phyloP scores from a whole-genome alignment of 2,888 invertebrate genomes.

The Platycheirus rosarum region DNA sequence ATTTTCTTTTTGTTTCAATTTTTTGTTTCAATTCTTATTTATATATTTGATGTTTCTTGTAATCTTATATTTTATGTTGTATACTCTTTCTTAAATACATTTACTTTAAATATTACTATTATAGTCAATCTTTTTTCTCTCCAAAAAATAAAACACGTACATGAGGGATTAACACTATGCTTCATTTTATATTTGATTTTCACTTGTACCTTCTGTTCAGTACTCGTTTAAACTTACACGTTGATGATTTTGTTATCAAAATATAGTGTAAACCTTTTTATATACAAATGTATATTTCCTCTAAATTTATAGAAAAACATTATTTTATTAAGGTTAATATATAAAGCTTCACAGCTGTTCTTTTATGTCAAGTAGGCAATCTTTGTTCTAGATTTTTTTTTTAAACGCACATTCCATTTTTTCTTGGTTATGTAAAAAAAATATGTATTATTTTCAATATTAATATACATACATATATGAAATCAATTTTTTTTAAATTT shows the following conservation, averaged over 20 bases:
- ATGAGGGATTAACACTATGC: conserved; percentile 80
- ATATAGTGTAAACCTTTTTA: conserved; percentile 45
- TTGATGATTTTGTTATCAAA: background rate
- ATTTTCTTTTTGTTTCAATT: conserved; percentile 24
- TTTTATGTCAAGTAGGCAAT: too few relatives aligned
- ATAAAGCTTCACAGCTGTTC: too few relatives aligned
- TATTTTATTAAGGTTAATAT: conserved; percentile 46
- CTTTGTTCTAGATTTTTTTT: conserved; percentile 22
- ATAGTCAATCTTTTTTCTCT: conserved; percentile 87
- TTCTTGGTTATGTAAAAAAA: conserved; percentile 18
- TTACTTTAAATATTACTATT: conserved; percentile 77
- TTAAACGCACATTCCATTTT: conserved; percentile 41
- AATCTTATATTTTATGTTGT: conserved; percentile 75
- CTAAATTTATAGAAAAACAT: conserved; percentile 49
- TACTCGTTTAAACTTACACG: too few relatives aligned
- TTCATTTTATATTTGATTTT: conserved; percentile 44
- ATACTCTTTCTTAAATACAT: conserved; percentile 75
- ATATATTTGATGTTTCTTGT: conserved; percentile 75
- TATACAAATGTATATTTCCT: conserved; percentile 58
- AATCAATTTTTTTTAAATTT: conserved; percentile 57
- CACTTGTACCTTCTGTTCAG: too few relatives aligned
- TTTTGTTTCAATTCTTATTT: conserved; percentile 52
- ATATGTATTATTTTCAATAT: conserved; percentile 5
- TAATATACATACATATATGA: conserved; percentile 26
- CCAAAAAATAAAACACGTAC: conserved; percentile 85